Conservation (phyloP, 1,140 invertebrate species). For the Reticulitermes speratus region DNA sequence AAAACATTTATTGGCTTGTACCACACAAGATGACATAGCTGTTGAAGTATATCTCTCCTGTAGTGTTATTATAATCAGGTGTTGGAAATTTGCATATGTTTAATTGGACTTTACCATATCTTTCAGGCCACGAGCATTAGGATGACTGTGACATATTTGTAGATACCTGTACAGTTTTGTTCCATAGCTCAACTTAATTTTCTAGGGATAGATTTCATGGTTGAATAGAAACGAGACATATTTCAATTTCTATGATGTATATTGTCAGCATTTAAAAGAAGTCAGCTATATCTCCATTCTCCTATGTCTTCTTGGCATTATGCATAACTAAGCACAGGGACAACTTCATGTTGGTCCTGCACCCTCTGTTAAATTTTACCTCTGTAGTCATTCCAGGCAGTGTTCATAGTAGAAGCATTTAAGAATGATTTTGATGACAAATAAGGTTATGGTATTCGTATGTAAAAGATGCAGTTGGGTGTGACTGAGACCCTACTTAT, state of each 20-base stretch:
- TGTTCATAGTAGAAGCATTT: background rate
- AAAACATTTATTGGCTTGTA: background rate
- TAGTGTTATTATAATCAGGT: conserved; percentile 13
- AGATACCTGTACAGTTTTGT: background rate
- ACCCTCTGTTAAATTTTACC: background rate
- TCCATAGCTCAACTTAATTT: background rate
- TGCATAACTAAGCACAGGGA: no score
- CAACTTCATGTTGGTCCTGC: no score
- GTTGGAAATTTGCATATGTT: background rate
- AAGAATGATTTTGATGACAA: background rate
- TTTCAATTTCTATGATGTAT: background rate
- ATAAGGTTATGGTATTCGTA: background rate
- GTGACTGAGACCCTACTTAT: background rate
- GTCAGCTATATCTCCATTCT: background rate
- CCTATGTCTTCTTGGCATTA: no score
- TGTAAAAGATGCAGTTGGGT: background rate
- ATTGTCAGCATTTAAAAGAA: background rate
- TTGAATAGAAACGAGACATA: background rate
- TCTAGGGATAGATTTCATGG: background rate
- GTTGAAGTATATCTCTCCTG: background rate
- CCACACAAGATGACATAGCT: background rate
- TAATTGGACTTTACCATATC: background rate
- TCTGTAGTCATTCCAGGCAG: background rate
- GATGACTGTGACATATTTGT: background rate
- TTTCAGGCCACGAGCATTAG: background rate